These are phyloP conservation scores for Tretioscincus oriximinensis DNA, from an alignment of 2,113 vertebrate species.

Conservation along the genomic window DNA sequence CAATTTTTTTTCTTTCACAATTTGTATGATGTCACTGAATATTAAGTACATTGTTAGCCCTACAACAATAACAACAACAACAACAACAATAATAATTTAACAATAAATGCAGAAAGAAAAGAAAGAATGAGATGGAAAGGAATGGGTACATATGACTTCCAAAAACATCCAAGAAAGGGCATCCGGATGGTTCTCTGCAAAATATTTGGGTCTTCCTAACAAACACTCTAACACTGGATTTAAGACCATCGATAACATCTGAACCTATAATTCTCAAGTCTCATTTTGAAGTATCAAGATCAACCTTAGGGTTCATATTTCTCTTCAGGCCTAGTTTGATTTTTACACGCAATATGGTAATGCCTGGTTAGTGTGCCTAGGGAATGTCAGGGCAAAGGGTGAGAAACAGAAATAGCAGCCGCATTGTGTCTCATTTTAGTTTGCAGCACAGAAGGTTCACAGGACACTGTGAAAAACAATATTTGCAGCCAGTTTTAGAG, in stretches of 20 bases:
- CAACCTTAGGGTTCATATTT: not conserved
- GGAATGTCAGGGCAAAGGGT: conserved; percentile 11
- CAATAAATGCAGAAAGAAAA: too few relatives aligned
- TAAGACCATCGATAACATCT: not conserved
- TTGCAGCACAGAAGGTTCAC: conserved; percentile 16
- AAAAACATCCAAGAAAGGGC: too few relatives aligned
- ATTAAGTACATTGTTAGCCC: too few relatives aligned
- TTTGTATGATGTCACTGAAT: too few relatives aligned
- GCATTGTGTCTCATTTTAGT: conserved; percentile 41
- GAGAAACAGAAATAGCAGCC: conserved; percentile 59
- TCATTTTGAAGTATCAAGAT: not conserved
- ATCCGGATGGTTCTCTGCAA: too few relatives aligned
- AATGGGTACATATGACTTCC: too few relatives aligned
- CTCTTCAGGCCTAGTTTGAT: not conserved
- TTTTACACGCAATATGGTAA: conserved; percentile 18
- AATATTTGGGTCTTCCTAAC: too few relatives aligned
- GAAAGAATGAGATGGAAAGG: too few relatives aligned
- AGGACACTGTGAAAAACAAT: conserved; percentile 55
- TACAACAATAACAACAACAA: too few relatives aligned
- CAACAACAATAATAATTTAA: too few relatives aligned
- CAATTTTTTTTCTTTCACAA: too few relatives aligned
- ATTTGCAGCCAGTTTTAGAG: conserved; percentile 48
- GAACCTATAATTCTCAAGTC: not conserved
- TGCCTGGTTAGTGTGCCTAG: conserved; percentile 7
- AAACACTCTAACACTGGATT: not conserved